Conservation (phyloP, 2,113 vertebrate species). For the Mesitornis unicolor region DNA sequence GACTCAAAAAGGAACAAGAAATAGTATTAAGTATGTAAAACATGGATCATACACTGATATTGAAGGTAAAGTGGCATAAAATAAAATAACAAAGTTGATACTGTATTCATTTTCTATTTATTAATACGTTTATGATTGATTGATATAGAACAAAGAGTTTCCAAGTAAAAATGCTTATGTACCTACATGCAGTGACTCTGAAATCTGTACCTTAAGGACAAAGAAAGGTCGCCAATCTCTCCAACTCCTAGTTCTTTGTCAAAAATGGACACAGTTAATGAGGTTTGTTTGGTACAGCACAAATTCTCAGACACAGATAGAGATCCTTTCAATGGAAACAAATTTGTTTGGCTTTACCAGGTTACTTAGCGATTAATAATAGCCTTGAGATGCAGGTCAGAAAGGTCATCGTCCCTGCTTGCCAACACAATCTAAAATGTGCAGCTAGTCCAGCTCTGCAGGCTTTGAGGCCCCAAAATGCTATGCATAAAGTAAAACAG, state of each 20-base stretch:
- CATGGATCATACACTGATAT: background rate
- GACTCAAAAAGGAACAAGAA: background rate
- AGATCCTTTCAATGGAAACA: constrained; percentile 96
- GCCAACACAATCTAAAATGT: constrained; percentile 72
- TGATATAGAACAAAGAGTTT: constrained; percentile 42
- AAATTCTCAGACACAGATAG: constrained; percentile 92
- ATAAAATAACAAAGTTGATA: constrained; percentile 5
- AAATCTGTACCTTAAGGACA: constrained; percentile 80
- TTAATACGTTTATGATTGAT: constrained; percentile 23
- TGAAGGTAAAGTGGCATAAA: constrained; percentile 9
- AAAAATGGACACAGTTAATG: constrained; percentile 92
- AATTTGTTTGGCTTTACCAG: constrained; percentile 97
- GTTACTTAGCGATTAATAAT: constrained; percentile 96
- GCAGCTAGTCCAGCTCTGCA: constrained; percentile 45
- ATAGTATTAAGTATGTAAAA: background rate
- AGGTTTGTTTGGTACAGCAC: constrained; percentile 93
- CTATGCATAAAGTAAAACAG: constrained; percentile 73
- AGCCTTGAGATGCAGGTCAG: constrained; percentile 84
- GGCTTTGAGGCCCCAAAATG: constrained; percentile 57
- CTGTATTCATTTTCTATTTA: background rate
- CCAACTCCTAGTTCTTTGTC: constrained; percentile 81
- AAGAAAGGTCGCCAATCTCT: constrained; percentile 81
- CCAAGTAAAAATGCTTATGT: constrained; percentile 59
- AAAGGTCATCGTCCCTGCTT: constrained; percentile 77
- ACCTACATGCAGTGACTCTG: constrained; percentile 57